phyloP scores from a whole-genome alignment of 2,888 invertebrate genomes.

The Caradrina clavipalpis region DNA sequence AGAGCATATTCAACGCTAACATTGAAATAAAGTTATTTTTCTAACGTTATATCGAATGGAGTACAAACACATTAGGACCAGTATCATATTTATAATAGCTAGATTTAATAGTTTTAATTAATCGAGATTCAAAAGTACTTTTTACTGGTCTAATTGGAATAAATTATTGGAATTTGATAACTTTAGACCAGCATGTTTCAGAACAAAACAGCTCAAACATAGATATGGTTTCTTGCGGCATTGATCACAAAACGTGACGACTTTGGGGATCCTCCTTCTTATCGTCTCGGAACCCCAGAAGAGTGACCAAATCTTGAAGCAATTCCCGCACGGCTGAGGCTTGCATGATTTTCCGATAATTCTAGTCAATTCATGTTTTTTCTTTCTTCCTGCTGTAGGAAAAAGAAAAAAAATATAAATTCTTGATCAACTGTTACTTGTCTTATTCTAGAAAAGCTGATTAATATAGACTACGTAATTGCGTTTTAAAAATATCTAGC shows the following conservation, averaged over 20 bases:
- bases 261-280: conserved; percentile 56
- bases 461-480: background rate
- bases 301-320: conserved; percentile 61
- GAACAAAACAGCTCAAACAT: conserved; percentile 57
- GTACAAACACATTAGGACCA: no score
- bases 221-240: conserved; percentile 61
- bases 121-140: no score
- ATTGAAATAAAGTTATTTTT: no score
- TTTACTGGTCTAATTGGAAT: no score
- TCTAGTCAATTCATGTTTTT: conserved; percentile 45
- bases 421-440: background rate
- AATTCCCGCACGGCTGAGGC: conserved; percentile 61
- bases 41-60: no score
- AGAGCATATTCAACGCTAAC: no score
- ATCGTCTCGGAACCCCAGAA: conserved; percentile 60
- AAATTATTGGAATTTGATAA: no score
- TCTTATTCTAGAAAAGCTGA: background rate
- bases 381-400: conserved; percentile 12
- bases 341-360: conserved; percentile 48
- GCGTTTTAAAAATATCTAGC: background rate
- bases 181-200: conserved; percentile 18
- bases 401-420: background rate
- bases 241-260: conserved; percentile 61
- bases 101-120: no score
- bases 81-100: background rate